phyloP scores from a whole-genome alignment of 1,140 invertebrate genomes.

The Papilio helenus region DNA sequence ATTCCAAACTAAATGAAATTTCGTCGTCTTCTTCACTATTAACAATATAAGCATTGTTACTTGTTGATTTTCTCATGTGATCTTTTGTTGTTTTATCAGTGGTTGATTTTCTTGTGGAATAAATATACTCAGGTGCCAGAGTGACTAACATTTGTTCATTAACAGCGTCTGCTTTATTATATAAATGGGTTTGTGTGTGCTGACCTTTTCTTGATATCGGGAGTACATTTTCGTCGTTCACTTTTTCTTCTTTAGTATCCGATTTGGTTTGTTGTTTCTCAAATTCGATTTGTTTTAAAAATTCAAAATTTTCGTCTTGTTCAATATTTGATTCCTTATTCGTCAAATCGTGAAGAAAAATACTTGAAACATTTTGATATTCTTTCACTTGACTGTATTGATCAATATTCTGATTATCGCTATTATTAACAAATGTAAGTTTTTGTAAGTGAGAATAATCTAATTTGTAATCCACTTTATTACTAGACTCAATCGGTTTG shows the following conservation, averaged over 20 bases:
- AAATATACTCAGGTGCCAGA: neutral
- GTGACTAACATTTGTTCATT: neutral
- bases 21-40: neutral
- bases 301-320: neutral
- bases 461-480: neutral
- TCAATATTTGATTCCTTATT: neutral
- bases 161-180: neutral
- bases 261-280: neutral
- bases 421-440: neutral
- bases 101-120: neutral
- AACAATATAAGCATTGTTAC: neutral
- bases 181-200: neutral
- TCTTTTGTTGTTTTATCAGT: neutral
- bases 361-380: neutral
- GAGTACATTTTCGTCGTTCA: neutral
- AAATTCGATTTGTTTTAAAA: neutral
- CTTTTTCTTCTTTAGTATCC: neutral
- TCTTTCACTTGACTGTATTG: neutral
- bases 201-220: neutral
- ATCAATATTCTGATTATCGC: neutral
- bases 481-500: neutral
- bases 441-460: constrained; percentile 7
- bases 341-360: neutral
- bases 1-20: neutral
- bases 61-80: neutral